Evolutionary conservation across 2,888 invertebrate species (phyloP), one percentile per base, ranked within the genome.

Genomic region (Megalurothrips usitatus): DNA sequence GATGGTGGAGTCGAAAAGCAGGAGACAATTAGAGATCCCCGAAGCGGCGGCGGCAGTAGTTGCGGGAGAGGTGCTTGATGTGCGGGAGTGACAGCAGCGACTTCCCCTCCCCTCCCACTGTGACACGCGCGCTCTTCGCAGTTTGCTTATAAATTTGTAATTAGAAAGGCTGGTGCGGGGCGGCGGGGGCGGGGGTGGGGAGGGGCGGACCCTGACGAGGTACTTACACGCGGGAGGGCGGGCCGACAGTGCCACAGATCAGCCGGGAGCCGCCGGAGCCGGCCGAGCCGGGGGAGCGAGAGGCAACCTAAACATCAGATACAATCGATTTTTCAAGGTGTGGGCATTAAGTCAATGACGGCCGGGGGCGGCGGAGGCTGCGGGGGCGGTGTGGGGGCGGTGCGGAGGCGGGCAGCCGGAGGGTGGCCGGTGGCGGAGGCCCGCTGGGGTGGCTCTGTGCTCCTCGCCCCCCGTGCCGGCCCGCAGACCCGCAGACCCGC

Each of bases 81-180:
- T 43, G 34, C 34, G 34, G 6, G 14, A 19, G 52, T 17, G 14
- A 52, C 52, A 52, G 52, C 52, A 52, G 19, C 17, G 17, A 58
- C 58, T n/a, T 8, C 58, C 58, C 58, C 17, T 17, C 17, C 58
- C 14, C 58, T 8, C 68, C 11, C 68, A n/a, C 68, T 68, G n/a
- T 68, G 68, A 68, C 68, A 68, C 68, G 68, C 11, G 68, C 68
- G 68, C 11, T 19, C 68, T 23, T 68, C 23, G 68, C 68, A 68
- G 68, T 68, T 68, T 68, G 68, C 68, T 68, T 68, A 68, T 68
- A 68, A 68, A 68, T 68, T 68, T 23, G 68, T 68, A 68, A 68
- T 68, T 68, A 68, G 68, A 68, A 23, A 23, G 68, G 68, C 34
- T 43, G 34, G 3, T 2, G 34, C 3, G 34, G 2, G 34, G 34